Evolutionary conservation across 2,113 vertebrate species (phyloP).

Genomic region (Gallinago media): DNA sequence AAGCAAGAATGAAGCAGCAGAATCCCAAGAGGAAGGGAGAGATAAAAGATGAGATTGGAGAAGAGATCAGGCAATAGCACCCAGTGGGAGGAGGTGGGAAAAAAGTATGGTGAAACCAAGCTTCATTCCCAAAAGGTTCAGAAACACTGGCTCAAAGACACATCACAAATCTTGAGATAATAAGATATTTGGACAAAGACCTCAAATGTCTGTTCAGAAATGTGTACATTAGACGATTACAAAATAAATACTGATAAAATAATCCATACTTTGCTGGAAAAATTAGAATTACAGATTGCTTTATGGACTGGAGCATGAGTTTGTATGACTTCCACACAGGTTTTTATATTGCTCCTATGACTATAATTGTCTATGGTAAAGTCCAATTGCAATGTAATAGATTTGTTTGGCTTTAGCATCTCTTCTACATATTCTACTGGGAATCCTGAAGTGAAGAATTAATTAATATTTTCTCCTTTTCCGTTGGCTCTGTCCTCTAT

Average conservation of each 20-base stretch:
- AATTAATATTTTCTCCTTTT: conserved; percentile 25
- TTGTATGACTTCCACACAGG: not conserved
- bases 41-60: not conserved
- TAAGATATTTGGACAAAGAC: not conserved
- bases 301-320: not conserved
- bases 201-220: not conserved
- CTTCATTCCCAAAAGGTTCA: not conserved
- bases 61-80: not conserved
- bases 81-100: not conserved
- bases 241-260: not conserved
- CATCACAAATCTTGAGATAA: not conserved
- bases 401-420: not conserved
- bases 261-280: not conserved
- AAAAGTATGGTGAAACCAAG: not conserved
- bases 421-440: not conserved
- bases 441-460: conserved; percentile 30
- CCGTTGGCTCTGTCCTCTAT: not conserved
- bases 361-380: not conserved
- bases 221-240: not conserved
- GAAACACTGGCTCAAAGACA: not conserved
- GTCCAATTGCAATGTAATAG: not conserved
- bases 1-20: not conserved
- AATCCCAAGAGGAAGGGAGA: not conserved
- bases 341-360: not conserved
- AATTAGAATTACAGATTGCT: not conserved